phyloP scores from a whole-genome alignment of 2,797 vertebrate genomes.

The Microchirus variegatus region DNA sequence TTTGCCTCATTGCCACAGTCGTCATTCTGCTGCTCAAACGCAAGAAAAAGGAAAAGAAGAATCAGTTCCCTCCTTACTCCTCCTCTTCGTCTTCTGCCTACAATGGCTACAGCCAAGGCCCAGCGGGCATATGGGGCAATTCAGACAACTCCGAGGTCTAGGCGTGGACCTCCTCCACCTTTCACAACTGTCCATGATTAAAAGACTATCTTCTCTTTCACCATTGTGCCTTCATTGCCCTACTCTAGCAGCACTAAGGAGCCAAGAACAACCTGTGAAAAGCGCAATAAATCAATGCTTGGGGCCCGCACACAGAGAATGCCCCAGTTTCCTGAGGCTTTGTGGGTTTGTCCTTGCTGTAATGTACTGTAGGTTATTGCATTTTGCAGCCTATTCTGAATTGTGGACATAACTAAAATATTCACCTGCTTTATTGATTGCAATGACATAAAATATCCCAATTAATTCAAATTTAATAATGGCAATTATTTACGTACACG shows the following conservation, averaged over 20 bases:
- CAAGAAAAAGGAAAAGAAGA: slow-evolving; percentile 73
- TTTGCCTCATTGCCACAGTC: slow-evolving; percentile 66
- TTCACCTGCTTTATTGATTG: slow-evolving; percentile 36
- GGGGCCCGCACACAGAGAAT: slow-evolving; percentile 48
- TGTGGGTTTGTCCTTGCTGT: slow-evolving; percentile 32
- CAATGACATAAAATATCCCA: slow-evolving; percentile 52
- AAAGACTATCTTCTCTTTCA: slow-evolving; percentile 61
- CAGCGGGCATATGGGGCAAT: slow-evolving; percentile 52
- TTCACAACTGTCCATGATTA: slow-evolving; percentile 11
- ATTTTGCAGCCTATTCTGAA: slow-evolving; percentile 32
- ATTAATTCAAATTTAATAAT: slow-evolving; percentile 24
- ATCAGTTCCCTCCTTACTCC: slow-evolving; percentile 73
- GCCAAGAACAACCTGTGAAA: slow-evolving; percentile 54
- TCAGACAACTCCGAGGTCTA: slow-evolving; percentile 84
- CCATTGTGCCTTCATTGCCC: slow-evolving; percentile 71
- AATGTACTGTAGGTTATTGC: slow-evolving; percentile 37
- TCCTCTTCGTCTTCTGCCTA: slow-evolving; percentile 83
- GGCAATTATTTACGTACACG: slow-evolving; percentile 24
- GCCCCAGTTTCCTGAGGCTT: slow-evolving; percentile 25
- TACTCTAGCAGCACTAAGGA: slow-evolving; percentile 68
- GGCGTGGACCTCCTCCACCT: slow-evolving; percentile 9
- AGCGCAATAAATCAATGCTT: slow-evolving; percentile 44
- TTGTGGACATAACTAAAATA: slow-evolving; percentile 30
- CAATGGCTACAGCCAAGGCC: slow-evolving; percentile 63
- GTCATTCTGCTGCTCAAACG: slow-evolving; percentile 76